Conservation (phyloP, 2,888 invertebrate genomes). For the Sphaerophoria taeniata region DNA sequence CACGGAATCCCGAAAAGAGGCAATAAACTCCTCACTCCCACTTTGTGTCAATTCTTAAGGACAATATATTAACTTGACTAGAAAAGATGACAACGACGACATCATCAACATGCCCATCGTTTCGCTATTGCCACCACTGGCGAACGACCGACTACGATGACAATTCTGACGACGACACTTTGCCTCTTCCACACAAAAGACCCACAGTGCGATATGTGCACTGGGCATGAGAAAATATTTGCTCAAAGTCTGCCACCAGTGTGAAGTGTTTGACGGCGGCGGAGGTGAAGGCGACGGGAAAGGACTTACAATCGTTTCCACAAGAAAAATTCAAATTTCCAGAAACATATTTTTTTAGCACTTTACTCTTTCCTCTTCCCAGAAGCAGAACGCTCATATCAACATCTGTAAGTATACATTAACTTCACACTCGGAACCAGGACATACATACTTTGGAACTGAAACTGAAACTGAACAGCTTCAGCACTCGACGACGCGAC, state of each 20-base stretch:
- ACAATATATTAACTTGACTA: conserved; percentile 73
- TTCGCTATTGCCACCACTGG: conserved; percentile 3
- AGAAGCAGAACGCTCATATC: conserved; percentile 2
- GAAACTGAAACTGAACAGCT: conserved; percentile 17
- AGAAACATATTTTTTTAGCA: conserved; percentile 60
- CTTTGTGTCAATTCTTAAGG: conserved; percentile 63
- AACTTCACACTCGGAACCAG: conserved; percentile 5
- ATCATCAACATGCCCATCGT: conserved; percentile 70
- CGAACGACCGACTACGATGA: too few species aligned
- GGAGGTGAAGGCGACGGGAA: conserved; percentile 2
- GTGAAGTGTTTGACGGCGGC: neutral
- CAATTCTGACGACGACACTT: too few species aligned
- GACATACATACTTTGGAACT: neutral
- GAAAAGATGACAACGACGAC: conserved; percentile 68
- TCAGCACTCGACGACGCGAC: conserved; percentile 25
- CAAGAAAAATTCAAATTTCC: conserved; percentile 60
- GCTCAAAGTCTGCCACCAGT: conserved; percentile 25
- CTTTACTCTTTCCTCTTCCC: conserved; percentile 14
- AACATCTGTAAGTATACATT: conserved; percentile 4
- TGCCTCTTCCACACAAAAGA: conserved; percentile 50
- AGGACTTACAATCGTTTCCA: conserved; percentile 27
- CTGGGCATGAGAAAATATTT: conserved; percentile 58
- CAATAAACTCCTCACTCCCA: conserved; percentile 68
- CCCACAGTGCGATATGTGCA: conserved; percentile 53
- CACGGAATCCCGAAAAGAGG: conserved; percentile 32